phyloP scores from a whole-genome alignment of 2,888 invertebrate species.

The Dendrolimus houi region DNA sequence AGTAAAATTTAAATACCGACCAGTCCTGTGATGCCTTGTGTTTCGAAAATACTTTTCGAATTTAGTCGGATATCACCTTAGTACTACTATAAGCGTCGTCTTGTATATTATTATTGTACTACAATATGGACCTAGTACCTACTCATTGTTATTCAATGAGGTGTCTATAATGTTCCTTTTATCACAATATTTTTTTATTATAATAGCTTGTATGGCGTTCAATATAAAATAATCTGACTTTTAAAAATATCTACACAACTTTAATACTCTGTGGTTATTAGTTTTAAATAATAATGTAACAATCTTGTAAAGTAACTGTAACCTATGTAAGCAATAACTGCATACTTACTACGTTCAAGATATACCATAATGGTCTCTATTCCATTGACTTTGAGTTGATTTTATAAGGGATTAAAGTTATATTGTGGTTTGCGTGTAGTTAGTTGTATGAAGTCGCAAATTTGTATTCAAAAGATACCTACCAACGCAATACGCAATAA shows the following conservation, averaged over 20 bases:
- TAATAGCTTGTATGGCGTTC: background rate
- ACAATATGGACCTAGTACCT: too few species aligned
- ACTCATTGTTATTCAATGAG: background rate
- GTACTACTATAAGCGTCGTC: too few species aligned
- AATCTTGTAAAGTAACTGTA: conserved; percentile 37
- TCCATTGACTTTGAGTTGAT: conserved; percentile 8
- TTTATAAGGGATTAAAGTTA: conserved; percentile 10
- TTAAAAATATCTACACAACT: conserved; percentile 2
- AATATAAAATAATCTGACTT: background rate
- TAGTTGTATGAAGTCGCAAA: conserved; percentile 41
- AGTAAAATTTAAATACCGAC: too few species aligned
- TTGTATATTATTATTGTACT: too few species aligned
- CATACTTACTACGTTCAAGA: conserved; percentile 3
- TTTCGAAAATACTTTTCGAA: too few species aligned
- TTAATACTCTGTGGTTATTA: conserved; percentile 20
- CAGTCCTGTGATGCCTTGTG: too few species aligned
- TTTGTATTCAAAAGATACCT: conserved; percentile 66
- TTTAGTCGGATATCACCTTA: too few species aligned
- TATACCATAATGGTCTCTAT: conserved; percentile 11
- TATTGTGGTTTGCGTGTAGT: conserved; percentile 41
- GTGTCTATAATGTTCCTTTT: background rate
- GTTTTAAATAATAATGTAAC: conserved; percentile 43
- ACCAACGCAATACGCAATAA: conserved; percentile 59
- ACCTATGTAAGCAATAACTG: conserved; percentile 31
- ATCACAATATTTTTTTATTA: background rate